Evolutionary conservation across 2,888 invertebrate genomes (phyloP).

Genomic region (Eulithis prunata): DNA sequence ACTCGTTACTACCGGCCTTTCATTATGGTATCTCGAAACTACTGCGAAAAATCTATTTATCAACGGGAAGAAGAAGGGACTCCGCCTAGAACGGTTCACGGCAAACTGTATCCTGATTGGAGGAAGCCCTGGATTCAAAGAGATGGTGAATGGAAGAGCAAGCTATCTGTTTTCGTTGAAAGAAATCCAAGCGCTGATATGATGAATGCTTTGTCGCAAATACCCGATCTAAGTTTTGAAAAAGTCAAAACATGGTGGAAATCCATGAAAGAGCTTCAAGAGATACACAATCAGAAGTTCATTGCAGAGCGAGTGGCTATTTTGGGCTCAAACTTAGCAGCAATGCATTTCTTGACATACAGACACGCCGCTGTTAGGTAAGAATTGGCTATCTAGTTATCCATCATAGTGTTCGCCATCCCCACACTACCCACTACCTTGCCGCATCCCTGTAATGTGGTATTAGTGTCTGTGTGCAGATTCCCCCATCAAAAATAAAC

Average conservation of each 20-base stretch:
- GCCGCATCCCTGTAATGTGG: no score
- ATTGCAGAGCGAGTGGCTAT: slow-evolving; percentile 83
- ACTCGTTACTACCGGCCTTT: slow-evolving; percentile 45
- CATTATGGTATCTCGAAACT: slow-evolving; percentile 55
- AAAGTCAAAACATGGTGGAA: slow-evolving; percentile 84
- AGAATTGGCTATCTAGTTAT: slow-evolving; percentile 5
- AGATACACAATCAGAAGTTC: slow-evolving; percentile 85
- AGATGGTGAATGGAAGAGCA: slow-evolving; percentile 83
- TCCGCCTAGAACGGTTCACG: slow-evolving; percentile 61
- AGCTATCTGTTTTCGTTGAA: slow-evolving; percentile 82
- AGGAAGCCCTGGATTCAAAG: slow-evolving; percentile 85
- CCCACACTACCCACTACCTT: no score
- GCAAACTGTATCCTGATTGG: slow-evolving; percentile 84
- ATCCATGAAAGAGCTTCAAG: slow-evolving; percentile 72
- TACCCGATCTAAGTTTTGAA: slow-evolving; percentile 79
- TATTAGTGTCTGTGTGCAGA: no score
- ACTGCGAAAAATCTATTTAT: slow-evolving; percentile 69
- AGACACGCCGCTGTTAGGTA: slow-evolving; percentile 90
- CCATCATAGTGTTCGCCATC: no score
- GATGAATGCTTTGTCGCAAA: slow-evolving; percentile 73
- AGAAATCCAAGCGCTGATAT: slow-evolving; percentile 71
- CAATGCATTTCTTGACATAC: slow-evolving; percentile 92
- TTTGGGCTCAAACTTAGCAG: slow-evolving; percentile 92
- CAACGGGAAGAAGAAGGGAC: slow-evolving; percentile 68
- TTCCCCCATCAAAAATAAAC: no score